Percentiles rank a stretch among this genome's conserved stretches.
These are phyloP conservation scores for Campylomormyrus tamandua DNA, from an alignment of 2,113 vertebrate species.

Conservation along the genomic window DNA sequence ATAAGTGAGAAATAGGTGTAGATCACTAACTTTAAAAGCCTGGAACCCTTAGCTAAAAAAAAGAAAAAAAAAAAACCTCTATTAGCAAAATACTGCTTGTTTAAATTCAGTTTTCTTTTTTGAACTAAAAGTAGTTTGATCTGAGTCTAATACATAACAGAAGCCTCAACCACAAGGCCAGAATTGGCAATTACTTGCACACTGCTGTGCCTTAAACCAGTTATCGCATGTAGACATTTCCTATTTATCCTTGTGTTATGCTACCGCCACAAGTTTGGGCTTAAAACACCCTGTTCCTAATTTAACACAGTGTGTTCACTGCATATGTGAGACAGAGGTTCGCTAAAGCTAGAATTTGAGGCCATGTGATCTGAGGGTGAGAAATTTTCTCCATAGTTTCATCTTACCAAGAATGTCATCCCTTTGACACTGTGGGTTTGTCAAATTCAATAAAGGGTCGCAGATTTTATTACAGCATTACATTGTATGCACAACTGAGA, in stretches of 20 bases:
- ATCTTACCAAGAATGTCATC: background rate
- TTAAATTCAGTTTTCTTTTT: conserved; percentile 49
- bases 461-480: background rate
- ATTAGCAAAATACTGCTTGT: conserved; percentile 70
- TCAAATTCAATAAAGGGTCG: background rate
- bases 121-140: conserved; percentile 47
- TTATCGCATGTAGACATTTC: conserved; percentile 50
- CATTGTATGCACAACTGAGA: background rate
- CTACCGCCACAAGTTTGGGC: conserved; percentile 16
- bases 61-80: conserved; percentile 52
- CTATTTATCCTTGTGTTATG: conserved; percentile 37
- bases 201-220: conserved; percentile 57
- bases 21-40: conserved; percentile 70
- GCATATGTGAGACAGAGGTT: background rate
- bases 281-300: conserved; percentile 17
- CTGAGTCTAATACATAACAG: conserved; percentile 42
- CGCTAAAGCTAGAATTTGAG: background rate
- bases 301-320: conserved; percentile 11
- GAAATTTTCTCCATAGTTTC: background rate
- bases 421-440: background rate
- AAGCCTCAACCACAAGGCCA: conserved; percentile 44
- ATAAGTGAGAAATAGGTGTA: conserved; percentile 62
- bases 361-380: background rate
- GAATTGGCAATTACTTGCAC: conserved; percentile 54
- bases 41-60: conserved; percentile 64